Evolutionary conservation across 1,140 invertebrate genomes (phyloP).

Genomic region (Oncopodura yosiiana): DNA sequence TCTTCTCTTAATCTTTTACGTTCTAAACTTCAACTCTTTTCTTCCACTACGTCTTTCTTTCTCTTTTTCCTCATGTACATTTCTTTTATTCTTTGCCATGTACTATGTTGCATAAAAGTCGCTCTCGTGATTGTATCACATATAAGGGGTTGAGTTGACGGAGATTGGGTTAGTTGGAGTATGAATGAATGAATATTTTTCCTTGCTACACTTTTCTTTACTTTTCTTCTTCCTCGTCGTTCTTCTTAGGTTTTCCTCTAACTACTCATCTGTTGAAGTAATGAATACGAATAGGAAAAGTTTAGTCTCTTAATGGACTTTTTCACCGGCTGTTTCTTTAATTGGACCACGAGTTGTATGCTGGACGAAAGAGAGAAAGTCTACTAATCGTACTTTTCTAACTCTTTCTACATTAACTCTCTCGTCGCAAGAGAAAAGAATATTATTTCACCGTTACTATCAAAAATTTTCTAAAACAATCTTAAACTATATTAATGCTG

Average conservation of each 20-base stretch:
- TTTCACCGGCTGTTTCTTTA: slow-evolving; percentile 22
- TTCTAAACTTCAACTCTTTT: not conserved
- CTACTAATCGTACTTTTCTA: too few relatives aligned
- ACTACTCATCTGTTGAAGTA: slow-evolving; percentile 21
- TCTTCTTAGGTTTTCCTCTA: not conserved
- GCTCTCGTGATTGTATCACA: too few relatives aligned
- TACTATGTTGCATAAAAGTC: too few relatives aligned
- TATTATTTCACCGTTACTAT: too few relatives aligned
- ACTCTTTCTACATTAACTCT: too few relatives aligned
- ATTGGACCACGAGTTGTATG: slow-evolving; percentile 3
- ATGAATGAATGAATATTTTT: too few relatives aligned
- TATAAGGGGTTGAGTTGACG: too few relatives aligned
- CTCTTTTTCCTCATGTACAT: not conserved
- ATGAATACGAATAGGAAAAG: slow-evolving; percentile 34
- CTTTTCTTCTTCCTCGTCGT: not conserved
- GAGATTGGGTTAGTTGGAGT: too few relatives aligned
- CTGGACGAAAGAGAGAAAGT: too few relatives aligned
- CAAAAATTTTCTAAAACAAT: too few relatives aligned
- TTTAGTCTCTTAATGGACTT: slow-evolving; percentile 25
- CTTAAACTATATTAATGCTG: too few relatives aligned
- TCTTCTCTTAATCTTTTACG: not conserved
- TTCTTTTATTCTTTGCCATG: not conserved
- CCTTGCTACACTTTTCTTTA: not conserved
- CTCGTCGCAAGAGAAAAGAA: too few relatives aligned
- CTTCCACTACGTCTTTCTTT: not conserved